These are phyloP conservation scores for human (Homo sapiens) DNA, from an alignment of 2,113 vertebrate genomes.

Conservation along the genomic window GRCh38 chr6:20174501-20175000, in stretches of 20 bases:
- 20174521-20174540: neutral
- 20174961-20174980: neutral
- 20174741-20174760: neutral
- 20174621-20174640: neutral
- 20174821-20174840: neutral
- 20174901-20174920: neutral
- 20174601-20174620: neutral
- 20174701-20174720: neutral
- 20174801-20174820: neutral
- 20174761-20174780: neutral
- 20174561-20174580: neutral
- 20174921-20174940: neutral
- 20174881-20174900: neutral
- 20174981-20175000: neutral
- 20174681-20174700: neutral
- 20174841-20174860: neutral
- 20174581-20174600: neutral
- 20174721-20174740: neutral
- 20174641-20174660: neutral
- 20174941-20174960: neutral
- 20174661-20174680: neutral
- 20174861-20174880: neutral
- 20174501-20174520: neutral
- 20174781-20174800: neutral
- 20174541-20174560: neutral